These are phyloP conservation scores for Phthorimaea operculella DNA, from an alignment of 1,140 invertebrate species.

Conservation along the genomic window DNA sequence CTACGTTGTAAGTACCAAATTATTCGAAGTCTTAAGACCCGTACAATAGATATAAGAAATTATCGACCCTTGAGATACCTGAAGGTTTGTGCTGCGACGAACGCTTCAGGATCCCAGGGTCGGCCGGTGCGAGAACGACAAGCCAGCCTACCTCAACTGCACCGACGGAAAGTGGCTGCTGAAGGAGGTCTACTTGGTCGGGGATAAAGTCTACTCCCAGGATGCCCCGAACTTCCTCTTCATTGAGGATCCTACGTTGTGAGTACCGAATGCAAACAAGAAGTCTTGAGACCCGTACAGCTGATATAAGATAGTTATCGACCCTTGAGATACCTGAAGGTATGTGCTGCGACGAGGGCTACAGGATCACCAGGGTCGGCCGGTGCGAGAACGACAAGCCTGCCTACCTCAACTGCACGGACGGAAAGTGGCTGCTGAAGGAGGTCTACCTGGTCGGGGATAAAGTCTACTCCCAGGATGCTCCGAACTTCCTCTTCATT, in stretches of 20 bases:
- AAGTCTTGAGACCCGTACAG: too few relatives aligned
- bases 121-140: constrained; percentile 26
- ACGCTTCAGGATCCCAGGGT: constrained; percentile 20
- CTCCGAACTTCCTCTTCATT: constrained; percentile 40
- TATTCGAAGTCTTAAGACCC: too few relatives aligned
- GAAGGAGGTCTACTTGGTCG: constrained; percentile 36
- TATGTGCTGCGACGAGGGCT: constrained; percentile 40
- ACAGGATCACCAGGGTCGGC: constrained; percentile 23
- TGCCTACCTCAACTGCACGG: constrained; percentile 31
- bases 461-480: constrained; percentile 44
- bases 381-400: constrained; percentile 19
- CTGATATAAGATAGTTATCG: too few relatives aligned
- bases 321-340: too few relatives aligned
- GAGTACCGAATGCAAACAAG: constrained; percentile 15
- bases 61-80: too few relatives aligned
- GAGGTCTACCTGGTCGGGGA: constrained; percentile 39
- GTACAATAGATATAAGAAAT: too few relatives aligned
- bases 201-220: constrained; percentile 41
- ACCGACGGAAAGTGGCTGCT: constrained; percentile 39
- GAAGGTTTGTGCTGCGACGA: constrained; percentile 45
- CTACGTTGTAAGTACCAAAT: constrained; percentile 34
- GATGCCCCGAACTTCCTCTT: constrained; percentile 45
- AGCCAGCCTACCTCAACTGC: constrained; percentile 29
- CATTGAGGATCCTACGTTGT: constrained; percentile 45
- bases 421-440: constrained; percentile 39